Percentiles rank a stretch among this genome's conserved stretches.
Conservation (phyloP, 2,113 vertebrate species). For the Proterorhinus semilunaris region DNA sequence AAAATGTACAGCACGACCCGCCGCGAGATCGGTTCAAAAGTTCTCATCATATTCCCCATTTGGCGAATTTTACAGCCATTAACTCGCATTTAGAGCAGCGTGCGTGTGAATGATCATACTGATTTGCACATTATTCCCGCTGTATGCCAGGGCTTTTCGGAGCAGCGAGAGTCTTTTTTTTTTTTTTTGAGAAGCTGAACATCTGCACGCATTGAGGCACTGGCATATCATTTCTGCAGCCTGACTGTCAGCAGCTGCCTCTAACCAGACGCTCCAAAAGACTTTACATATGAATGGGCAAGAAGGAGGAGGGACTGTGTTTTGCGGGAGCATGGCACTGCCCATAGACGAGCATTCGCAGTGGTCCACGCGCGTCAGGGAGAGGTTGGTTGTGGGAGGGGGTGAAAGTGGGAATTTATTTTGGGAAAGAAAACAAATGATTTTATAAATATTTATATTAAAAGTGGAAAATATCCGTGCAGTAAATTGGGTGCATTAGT, state of each 20-base stretch:
- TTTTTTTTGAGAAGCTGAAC: constrained; percentile 48
- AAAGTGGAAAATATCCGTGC: too few species aligned
- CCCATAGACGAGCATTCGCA: constrained; percentile 49
- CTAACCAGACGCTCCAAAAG: constrained; percentile 39
- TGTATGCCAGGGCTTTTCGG: constrained; percentile 23
- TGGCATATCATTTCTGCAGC: constrained; percentile 38
- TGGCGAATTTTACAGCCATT: not conserved
- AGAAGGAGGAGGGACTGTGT: constrained; percentile 48
- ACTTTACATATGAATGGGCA: constrained; percentile 67
- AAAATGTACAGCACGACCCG: constrained; percentile 10
- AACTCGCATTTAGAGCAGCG: not conserved
- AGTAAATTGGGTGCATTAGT: too few species aligned
- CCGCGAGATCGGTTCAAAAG: constrained; percentile 5
- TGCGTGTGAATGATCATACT: constrained; percentile 34
- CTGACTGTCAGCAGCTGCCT: constrained; percentile 61
- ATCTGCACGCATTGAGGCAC: constrained; percentile 65
- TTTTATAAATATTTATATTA: too few species aligned
- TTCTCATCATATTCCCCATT: constrained; percentile 6
- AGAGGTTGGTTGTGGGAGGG: constrained; percentile 17
- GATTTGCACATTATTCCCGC: constrained; percentile 47
- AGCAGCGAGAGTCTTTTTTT: constrained; percentile 42
- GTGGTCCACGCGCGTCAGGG: constrained; percentile 46
- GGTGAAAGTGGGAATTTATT: not conserved
- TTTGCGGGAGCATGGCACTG: constrained; percentile 42
- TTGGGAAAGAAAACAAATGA: too few species aligned